phyloP scores from a whole-genome alignment of 2,888 invertebrate species.

The Augiades crinisus region DNA sequence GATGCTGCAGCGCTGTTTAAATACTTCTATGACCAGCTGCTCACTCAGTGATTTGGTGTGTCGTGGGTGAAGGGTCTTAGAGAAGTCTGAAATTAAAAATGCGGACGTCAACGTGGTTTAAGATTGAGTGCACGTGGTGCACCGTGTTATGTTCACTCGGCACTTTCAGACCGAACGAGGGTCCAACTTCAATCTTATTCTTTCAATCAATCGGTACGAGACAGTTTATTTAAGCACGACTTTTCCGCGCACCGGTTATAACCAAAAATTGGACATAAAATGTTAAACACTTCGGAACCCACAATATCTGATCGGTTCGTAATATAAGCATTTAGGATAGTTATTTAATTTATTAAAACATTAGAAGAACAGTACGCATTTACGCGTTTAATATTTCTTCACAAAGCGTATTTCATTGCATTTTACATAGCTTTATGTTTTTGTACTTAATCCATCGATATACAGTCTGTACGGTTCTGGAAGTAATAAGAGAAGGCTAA shows the following conservation, averaged over 20 bases:
- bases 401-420: not conserved
- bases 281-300: too few relatives aligned
- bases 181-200: conserved; percentile 26
- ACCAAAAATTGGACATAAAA: too few relatives aligned
- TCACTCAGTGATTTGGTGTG: too few relatives aligned
- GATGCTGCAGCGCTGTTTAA: too few relatives aligned
- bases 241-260: not conserved
- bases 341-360: too few relatives aligned
- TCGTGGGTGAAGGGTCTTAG: too few relatives aligned
- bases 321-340: too few relatives aligned
- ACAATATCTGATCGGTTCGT: not conserved
- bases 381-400: too few relatives aligned
- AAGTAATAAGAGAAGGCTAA: conserved; percentile 21
- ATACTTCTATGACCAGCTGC: too few relatives aligned
- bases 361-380: too few relatives aligned
- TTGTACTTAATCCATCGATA: not conserved
- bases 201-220: conserved; percentile 9
- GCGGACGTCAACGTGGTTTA: not conserved
- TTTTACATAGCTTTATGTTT: not conserved
- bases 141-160: conserved; percentile 19
- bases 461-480: not conserved
- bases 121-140: not conserved
- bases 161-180: conserved; percentile 21
- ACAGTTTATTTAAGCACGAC: conserved; percentile 10
- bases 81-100: not conserved